Percentiles rank a stretch among this genome's conserved stretches.
These are phyloP conservation scores for Ophion slaviceki DNA, from an alignment of 2,888 invertebrate species.

Conservation along the genomic window DNA sequence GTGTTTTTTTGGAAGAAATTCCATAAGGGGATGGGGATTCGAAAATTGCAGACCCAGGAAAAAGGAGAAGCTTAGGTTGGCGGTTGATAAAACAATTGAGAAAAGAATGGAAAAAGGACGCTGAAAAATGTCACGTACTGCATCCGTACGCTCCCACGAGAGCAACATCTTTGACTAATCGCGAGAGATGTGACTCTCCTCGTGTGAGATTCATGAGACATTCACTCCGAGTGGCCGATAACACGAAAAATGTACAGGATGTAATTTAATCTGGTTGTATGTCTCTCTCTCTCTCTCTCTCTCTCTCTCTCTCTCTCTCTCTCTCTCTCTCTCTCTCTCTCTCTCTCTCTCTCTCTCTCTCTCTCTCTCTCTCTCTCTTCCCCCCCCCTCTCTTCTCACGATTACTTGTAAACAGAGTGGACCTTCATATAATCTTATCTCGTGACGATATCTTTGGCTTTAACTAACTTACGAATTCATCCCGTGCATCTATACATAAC, in stretches of 20 bases:
- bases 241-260: conserved; percentile 38
- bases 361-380: conserved; percentile 5
- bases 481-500: not conserved
- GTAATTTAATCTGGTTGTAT: conserved; percentile 46
- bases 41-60: not conserved
- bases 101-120: not conserved
- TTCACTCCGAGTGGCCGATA: conserved; percentile 24
- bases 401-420: conserved; percentile 33
- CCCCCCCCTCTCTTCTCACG: conserved; percentile 24
- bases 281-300: no score
- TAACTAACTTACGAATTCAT: conserved; percentile 19
- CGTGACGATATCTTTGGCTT: conserved; percentile 27
- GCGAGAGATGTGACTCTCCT: not conserved
- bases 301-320: not conserved
- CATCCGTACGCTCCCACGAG: not conserved
- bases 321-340: not conserved
- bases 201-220: not conserved
- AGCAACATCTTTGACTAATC: not conserved
- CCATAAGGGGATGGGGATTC: not conserved
- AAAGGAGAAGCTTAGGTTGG: not conserved
- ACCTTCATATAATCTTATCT: conserved; percentile 47
- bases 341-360: not conserved
- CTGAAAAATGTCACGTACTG: not conserved
- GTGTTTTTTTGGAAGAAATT: not conserved
- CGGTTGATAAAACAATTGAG: not conserved